These are phyloP conservation scores for Volucella inanis DNA, from an alignment of 2,888 invertebrate genomes.

Conservation along the genomic window DNA sequence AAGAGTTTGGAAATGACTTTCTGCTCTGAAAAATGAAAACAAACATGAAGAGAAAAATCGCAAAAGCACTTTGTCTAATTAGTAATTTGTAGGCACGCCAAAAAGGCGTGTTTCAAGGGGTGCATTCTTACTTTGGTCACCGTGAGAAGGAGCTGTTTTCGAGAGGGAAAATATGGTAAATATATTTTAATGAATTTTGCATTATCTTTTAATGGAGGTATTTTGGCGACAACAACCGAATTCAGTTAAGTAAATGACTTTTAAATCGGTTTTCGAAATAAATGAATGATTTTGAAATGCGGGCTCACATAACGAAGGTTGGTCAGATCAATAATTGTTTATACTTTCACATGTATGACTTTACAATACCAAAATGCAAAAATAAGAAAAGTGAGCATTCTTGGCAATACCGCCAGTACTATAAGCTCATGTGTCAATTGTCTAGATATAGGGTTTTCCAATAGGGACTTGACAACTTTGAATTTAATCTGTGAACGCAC, in stretches of 20 bases:
- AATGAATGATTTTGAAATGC: no score
- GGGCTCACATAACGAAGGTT: no score
- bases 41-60: slow-evolving; percentile 9
- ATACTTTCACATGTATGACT: no score
- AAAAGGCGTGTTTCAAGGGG: slow-evolving; percentile 56
- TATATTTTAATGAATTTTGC: slow-evolving; percentile 38
- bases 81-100: slow-evolving; percentile 62
- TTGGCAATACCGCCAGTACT: no score
- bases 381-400: no score
- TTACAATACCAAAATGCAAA: no score
- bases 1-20: slow-evolving; percentile 53
- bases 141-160: slow-evolving; percentile 7
- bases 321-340: no score
- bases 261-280: no score
- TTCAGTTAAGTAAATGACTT: background rate
- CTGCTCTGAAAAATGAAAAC: slow-evolving; percentile 37
- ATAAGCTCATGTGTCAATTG: no score
- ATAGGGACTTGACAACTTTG: no score
- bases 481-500: no score
- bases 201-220: slow-evolving; percentile 20
- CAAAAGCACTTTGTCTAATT: slow-evolving; percentile 62
- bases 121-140: slow-evolving; percentile 1
- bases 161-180: background rate
- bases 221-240: background rate
- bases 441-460: no score